Percentiles rank a stretch among this genome's conserved stretches.
Evolutionary conservation across 2,797 vertebrate genomes (phyloP).

Genomic region (Fistularia commersonii): DNA sequence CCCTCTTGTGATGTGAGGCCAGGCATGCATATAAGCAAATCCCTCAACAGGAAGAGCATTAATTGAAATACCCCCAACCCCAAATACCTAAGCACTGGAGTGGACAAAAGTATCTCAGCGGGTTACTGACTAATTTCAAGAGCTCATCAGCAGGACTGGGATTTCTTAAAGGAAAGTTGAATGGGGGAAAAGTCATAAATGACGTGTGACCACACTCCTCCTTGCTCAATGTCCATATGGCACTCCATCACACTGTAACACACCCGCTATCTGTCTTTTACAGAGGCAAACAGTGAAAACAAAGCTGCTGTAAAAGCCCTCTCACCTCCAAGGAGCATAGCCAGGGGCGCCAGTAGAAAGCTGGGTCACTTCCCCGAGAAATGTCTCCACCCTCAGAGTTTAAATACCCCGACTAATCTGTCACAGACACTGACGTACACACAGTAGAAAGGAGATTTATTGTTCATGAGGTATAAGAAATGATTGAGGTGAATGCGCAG

Average conservation of each 20-base stretch:
- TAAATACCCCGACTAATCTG: conserved; percentile 55
- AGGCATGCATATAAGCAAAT: conserved; percentile 22
- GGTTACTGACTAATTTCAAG: conserved; percentile 5
- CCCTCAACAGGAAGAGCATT: conserved; percentile 41
- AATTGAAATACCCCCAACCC: conserved; percentile 11
- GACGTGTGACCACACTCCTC: conserved; percentile 1
- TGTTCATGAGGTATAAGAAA: conserved; percentile 47
- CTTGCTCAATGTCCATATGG: conserved; percentile 14
- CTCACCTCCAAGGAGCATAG: conserved; percentile 40
- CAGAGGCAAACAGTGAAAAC: conserved; percentile 36
- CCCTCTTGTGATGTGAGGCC: conserved; percentile 19
- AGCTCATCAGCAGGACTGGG: not conserved
- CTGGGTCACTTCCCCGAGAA: conserved; percentile 53
- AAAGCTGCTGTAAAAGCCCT: conserved; percentile 42
- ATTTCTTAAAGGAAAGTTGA: not conserved
- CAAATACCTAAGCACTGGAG: not conserved
- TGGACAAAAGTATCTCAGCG: not conserved
- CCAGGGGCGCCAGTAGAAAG: conserved; percentile 27
- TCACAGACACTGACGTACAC: conserved; percentile 35
- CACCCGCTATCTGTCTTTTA: conserved; percentile 10
- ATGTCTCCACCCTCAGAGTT: conserved; percentile 38
- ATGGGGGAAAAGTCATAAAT: not conserved
- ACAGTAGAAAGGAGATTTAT: conserved; percentile 49
- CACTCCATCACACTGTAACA: conserved; percentile 21
- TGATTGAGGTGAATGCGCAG: conserved; percentile 27